A percentile compares a stretch with the other conserved stretches of the same genome.
phyloP scores from a whole-genome alignment of 2,113 vertebrate genomes.

The Albula goreensis region DNA sequence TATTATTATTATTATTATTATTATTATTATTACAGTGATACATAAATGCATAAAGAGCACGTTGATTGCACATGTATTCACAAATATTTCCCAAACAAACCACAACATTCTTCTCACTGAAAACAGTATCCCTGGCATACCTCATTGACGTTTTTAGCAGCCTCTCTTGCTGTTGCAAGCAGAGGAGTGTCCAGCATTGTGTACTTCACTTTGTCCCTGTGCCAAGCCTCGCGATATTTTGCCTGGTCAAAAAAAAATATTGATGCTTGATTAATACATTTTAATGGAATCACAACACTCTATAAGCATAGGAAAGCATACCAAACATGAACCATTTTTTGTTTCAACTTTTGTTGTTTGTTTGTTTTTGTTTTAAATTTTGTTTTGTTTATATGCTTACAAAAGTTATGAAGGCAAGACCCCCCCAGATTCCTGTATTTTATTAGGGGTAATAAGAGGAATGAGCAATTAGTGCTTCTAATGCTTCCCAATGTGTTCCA shows the following conservation, averaged over 20 bases:
- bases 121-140: conserved; percentile 59
- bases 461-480: no score
- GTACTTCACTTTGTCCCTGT: conserved; percentile 82
- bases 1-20: background rate
- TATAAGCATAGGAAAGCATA: background rate
- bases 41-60: background rate
- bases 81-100: background rate
- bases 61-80: no score
- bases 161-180: conserved; percentile 82
- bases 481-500: no score
- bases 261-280: background rate
- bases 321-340: no score
- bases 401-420: background rate
- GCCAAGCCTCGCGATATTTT: conserved; percentile 90
- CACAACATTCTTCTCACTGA: background rate
- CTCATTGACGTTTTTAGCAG: conserved; percentile 86
- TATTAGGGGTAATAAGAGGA: background rate
- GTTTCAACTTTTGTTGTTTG: no score
- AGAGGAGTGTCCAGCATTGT: conserved; percentile 81
- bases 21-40: background rate
- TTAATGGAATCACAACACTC: background rate
- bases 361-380: background rate
- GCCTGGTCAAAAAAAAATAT: conserved; percentile 62
- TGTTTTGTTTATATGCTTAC: background rate
- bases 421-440: background rate